Percentiles rank a stretch among this genome's conserved stretches.
Conservation (phyloP, 2,113 vertebrate genomes). For the Apaloderma vittatum region DNA sequence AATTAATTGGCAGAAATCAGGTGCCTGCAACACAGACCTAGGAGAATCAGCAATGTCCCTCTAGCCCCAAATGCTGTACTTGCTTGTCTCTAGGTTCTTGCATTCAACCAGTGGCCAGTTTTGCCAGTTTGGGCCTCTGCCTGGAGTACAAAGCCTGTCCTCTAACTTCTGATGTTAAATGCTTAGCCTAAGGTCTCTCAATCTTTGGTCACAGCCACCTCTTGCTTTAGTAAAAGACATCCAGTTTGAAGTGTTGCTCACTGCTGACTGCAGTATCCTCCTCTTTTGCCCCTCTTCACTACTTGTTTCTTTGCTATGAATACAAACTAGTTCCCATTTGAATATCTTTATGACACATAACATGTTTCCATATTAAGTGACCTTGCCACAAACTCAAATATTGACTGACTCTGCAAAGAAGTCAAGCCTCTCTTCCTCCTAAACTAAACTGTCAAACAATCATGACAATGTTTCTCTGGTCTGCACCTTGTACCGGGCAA, state of each 20-base stretch:
- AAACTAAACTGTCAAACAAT: neutral
- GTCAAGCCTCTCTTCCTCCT: neutral
- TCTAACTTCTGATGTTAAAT: neutral
- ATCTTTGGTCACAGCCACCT: neutral
- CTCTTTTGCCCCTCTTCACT: neutral
- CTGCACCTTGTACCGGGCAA: neutral
- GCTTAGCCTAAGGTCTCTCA: neutral
- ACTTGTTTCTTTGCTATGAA: neutral
- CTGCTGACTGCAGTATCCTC: neutral
- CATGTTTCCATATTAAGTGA: neutral
- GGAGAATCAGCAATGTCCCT: neutral
- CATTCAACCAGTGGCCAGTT: neutral
- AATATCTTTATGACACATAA: neutral
- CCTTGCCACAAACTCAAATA: neutral
- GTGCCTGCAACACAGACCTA: neutral
- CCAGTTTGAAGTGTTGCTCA: neutral
- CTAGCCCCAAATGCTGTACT: neutral
- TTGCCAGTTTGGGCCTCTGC: neutral
- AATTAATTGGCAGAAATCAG: neutral
- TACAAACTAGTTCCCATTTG: neutral
- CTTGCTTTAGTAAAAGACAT: neutral
- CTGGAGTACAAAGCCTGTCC: neutral
- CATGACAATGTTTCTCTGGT: neutral
- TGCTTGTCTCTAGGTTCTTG: neutral
- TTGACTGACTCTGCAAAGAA: neutral